phyloP scores from a whole-genome alignment of 2,797 vertebrate genomes.

The Uromys caudimaculatus region DNA sequence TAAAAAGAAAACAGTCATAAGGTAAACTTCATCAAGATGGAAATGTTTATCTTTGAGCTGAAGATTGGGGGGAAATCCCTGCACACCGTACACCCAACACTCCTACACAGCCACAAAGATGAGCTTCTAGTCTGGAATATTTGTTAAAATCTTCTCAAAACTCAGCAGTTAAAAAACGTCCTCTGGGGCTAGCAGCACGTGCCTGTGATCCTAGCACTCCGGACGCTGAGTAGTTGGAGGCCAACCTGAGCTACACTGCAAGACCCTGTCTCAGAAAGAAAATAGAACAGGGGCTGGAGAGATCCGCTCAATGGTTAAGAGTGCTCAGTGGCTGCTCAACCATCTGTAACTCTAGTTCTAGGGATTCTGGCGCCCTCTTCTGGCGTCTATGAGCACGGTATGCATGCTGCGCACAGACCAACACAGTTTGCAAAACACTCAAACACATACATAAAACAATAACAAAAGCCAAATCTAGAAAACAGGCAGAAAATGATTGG shows the following conservation, averaged over 20 bases:
- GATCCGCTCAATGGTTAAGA: not conserved
- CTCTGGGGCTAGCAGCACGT: too few relatives aligned
- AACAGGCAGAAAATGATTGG: not conserved
- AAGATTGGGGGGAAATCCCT: not conserved
- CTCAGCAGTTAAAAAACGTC: not conserved
- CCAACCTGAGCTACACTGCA: too few relatives aligned
- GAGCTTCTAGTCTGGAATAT: not conserved
- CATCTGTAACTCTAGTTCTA: not conserved
- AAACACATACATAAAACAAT: not conserved
- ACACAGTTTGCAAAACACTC: not conserved
- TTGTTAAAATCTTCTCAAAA: not conserved
- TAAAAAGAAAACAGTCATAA: not conserved
- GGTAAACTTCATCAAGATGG: not conserved
- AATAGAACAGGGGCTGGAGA: not conserved
- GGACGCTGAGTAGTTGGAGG: not conserved
- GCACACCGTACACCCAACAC: not conserved
- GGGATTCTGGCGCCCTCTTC: not conserved
- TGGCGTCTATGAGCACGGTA: not conserved
- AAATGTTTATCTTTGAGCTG: not conserved
- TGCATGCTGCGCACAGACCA: too few relatives aligned
- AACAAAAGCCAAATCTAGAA: not conserved
- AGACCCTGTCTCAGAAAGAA: not conserved
- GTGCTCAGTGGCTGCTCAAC: not conserved
- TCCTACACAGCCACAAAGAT: not conserved
- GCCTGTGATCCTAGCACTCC: not conserved